Evolutionary conservation across 37 sponge, comb jelly and placozoan genomes (phyloP), one percentile per base, ranked within the genome.

Genomic region (Crambe crambe): DNA sequence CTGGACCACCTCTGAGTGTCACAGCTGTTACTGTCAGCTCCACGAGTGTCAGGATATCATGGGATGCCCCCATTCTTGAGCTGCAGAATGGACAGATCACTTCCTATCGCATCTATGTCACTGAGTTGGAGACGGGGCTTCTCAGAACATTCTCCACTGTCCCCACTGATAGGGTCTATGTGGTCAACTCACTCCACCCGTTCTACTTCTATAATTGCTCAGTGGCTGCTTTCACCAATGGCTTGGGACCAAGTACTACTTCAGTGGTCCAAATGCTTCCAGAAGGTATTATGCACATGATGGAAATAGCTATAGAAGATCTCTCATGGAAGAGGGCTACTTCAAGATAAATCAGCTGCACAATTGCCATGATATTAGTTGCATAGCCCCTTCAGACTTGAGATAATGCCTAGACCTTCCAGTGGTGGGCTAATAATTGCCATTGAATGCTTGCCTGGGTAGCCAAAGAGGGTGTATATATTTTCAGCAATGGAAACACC

Each of bases 171-270:
- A 47, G 10, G 6, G 6, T 12, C 51, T 47, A 15, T 15, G 51
- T 47, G 6, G 51, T 86, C 5, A 20, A 18, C 6, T 3, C 56
- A 22, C 77, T 87, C 38, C 56, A 81, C 42, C 82, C 88, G 0
- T 70, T 60, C 72, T 80, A 74, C 25, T 60, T 15, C 22, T 87
- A 87, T 41, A 30, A 75, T 18, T 60, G 57, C 32, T 12, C 40
- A 40, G 60, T 87, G 2, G 71, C 77, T 59, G 88, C 88, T 37
- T 36, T 56, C 2, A 87, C 88, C 21, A 47, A 70, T 42, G 88
- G 82, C 18, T 20, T 29, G 4, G 88, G 88, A 35, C 88, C 88
- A 47, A n/a, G n/a, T n/a, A n/a, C n/a, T n/a, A n/a, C n/a, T n/a
- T n/a, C n/a, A n/a, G n/a, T n/a, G n/a, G n/a, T n/a, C n/a, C n/a